Evolutionary conservation across 2,113 vertebrate genomes (phyloP), one percentile per base, ranked within the genome.

Genomic region (Heterochromis multidens): DNA sequence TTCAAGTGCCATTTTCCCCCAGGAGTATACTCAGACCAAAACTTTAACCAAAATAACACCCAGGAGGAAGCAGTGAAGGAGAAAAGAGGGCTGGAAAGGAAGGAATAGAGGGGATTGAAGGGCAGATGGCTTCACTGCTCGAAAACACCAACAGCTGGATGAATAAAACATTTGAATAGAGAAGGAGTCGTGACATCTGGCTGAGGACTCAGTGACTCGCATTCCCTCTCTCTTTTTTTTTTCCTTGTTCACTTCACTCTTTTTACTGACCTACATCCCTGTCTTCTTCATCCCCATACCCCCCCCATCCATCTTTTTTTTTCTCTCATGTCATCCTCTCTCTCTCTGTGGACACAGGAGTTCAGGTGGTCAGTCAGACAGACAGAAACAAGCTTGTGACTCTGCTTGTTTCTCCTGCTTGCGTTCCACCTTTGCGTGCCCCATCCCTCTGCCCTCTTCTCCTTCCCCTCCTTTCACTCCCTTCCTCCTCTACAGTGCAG

Each of bases 151-250:
- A 82, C 86, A 84, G 72, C 67, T n/a, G 12, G 58, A 95, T 95
- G 88, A 95, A 95, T 95, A 93, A 95, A 95, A 93, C 90, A 94
- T 94, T 80, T 43, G 83, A 86, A 77, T 54, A 88, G 85, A 81
- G 67, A 87, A 76, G 61, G 70, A 89, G 85, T 84, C 3, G 77
- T 91, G 88, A 89, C 89, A 89, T 93, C 88, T 92, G 87, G 60
- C 57, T 79, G 61, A 88, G 83, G 79, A 87, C 80, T 56, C 86
- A 89, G 82, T 83, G 58, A 89, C 88, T 79, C 19, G 57, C 57
- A 8, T 78, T 80, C 77, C 54, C 49, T 29, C 83, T 54, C 37
- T 76, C 61, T 58, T 49, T 54, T 23, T 35, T n/a, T 49, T 61
- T 76, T 70, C 29, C 52, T 58, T 80, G 11, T 74, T 85, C 77